A percentile compares a stretch with the other conserved stretches of the same genome.
Conservation (phyloP, 2,888 invertebrate species). For the Siphonodentalium dalli region DNA sequence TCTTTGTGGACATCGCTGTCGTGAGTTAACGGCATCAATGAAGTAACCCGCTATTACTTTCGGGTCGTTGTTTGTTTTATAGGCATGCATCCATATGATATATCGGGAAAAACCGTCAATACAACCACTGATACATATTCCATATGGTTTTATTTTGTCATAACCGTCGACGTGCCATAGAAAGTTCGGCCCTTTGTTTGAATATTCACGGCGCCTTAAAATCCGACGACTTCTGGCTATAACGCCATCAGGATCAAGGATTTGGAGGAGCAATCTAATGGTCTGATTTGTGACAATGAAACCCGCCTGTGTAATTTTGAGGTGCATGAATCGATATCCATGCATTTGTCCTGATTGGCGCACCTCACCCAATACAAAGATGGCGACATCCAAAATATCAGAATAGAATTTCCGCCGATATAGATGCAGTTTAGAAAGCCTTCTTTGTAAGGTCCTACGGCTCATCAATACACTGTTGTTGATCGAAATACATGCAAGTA, state of each 20-base stretch:
- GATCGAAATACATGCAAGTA: too few species aligned
- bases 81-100: not conserved
- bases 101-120: not conserved
- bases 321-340: slow-evolving; percentile 4
- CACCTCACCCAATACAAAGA: too few species aligned
- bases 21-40: too few species aligned
- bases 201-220: not conserved
- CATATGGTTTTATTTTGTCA: slow-evolving; percentile 26
- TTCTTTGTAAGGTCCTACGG: too few species aligned
- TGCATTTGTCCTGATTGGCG: not conserved
- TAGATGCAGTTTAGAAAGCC: too few species aligned
- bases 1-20: too few species aligned
- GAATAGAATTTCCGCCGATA: too few species aligned
- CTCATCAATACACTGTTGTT: too few species aligned
- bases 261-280: not conserved
- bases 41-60: not conserved
- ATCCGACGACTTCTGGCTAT: not conserved
- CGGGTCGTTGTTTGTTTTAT: slow-evolving; percentile 3
- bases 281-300: not conserved
- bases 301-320: not conserved
- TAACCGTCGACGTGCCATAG: slow-evolving; percentile 2
- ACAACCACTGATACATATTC: slow-evolving; percentile 6
- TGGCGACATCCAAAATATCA: too few species aligned
- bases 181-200: not conserved
- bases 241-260: not conserved